Evolutionary conservation across 2,888 invertebrate species (phyloP).

Genomic region (Tryphoninae sp.): DNA sequence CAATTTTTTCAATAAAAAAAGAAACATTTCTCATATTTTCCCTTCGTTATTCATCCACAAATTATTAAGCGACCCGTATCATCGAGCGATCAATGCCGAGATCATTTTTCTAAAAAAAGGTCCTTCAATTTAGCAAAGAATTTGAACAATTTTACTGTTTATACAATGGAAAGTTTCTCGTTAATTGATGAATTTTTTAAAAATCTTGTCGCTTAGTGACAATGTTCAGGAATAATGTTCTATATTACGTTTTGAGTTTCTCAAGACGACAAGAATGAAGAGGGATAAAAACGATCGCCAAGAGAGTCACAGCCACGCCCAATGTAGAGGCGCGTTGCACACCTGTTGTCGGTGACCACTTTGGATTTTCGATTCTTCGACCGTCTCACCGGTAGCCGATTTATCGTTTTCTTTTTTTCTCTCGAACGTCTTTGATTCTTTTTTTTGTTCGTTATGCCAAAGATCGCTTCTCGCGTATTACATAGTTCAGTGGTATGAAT

Average conservation of each 20-base stretch:
- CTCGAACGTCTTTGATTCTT: constrained; percentile 5
- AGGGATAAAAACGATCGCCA: constrained; percentile 34
- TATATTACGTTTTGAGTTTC: not conserved
- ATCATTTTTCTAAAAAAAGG: too few species aligned
- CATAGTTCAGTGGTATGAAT: constrained; percentile 50
- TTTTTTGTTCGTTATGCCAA: not conserved
- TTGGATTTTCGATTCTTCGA: constrained; percentile 24
- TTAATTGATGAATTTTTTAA: not conserved
- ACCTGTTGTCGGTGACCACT: constrained; percentile 66
- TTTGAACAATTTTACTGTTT: not conserved
- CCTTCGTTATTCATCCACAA: too few species aligned
- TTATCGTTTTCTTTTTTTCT: constrained; percentile 38
- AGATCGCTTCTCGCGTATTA: constrained; percentile 11
- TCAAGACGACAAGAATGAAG: constrained; percentile 21
- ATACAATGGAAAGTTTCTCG: not conserved
- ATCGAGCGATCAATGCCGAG: too few species aligned
- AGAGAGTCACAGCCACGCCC: constrained; percentile 59
- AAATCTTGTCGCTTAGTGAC: not conserved
- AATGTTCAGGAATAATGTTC: not conserved
- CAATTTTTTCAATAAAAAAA: too few species aligned
- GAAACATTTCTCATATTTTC: too few species aligned
- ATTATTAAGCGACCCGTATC: too few species aligned
- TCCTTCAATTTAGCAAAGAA: too few species aligned
- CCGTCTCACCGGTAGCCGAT: constrained; percentile 48
- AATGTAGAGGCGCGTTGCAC: constrained; percentile 64